Conservation (phyloP, 2,113 vertebrate genomes). For the Caracal caracal region DNA sequence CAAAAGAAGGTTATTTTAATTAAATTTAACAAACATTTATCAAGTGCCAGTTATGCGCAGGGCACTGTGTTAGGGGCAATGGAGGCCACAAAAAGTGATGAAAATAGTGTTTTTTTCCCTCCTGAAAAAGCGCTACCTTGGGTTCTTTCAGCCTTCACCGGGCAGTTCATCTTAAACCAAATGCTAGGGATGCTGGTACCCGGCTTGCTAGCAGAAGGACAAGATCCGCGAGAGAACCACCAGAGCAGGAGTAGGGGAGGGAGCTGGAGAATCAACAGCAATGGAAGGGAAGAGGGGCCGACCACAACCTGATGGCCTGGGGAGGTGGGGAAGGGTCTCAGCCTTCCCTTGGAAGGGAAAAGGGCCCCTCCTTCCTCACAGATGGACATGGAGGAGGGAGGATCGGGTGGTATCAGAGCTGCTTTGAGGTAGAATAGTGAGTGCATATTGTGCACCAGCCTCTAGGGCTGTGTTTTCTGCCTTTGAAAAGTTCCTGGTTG, state of each 20-base stretch:
- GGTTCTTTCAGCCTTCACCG: neutral
- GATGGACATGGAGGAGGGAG: too few species aligned
- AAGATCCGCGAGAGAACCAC: neutral
- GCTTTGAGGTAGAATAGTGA: neutral
- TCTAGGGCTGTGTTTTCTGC: neutral
- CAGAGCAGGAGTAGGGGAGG: neutral
- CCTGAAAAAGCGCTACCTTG: neutral
- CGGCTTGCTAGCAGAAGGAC: neutral
- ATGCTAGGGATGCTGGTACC: neutral
- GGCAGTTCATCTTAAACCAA: neutral
- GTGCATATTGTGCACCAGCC: neutral
- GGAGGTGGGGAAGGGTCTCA: neutral
- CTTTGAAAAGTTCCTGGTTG: neutral
- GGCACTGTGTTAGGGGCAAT: neutral
- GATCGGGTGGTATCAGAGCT: neutral
- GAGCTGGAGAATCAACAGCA: neutral
- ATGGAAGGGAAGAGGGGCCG: neutral
- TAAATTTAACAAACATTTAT: conserved; percentile 48
- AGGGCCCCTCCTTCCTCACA: neutral
- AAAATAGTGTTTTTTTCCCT: neutral
- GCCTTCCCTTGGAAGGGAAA: neutral
- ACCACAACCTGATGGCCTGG: neutral
- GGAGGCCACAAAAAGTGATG: neutral
- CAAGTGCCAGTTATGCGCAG: neutral
- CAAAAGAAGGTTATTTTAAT: conserved; percentile 28